Evolutionary conservation across 2,888 invertebrate genomes (phyloP).

Genomic region (Leucozona laternaria): DNA sequence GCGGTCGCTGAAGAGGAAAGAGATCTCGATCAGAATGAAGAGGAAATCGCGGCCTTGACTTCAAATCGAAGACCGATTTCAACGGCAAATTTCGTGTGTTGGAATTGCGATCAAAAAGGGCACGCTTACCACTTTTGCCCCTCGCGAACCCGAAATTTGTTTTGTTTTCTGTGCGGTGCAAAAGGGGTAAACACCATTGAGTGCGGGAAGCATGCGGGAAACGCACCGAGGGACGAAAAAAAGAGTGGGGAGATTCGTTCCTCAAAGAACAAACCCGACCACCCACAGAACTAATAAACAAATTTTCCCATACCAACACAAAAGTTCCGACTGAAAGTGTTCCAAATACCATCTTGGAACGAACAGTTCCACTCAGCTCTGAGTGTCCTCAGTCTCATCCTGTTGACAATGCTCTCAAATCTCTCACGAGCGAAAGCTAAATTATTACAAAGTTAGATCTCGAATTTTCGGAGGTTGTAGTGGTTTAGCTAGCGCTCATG

Average conservation of each 20-base stretch:
- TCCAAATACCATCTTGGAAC: background rate
- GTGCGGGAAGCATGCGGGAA: constrained; percentile 15
- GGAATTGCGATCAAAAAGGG: background rate
- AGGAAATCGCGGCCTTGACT: constrained; percentile 12
- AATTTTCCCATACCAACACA: background rate
- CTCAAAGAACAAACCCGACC: background rate
- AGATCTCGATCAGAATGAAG: background rate
- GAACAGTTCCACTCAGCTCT: background rate
- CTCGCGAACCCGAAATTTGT: background rate
- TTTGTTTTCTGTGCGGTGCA: constrained; percentile 10
- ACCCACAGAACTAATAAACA: background rate
- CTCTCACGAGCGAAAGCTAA: no score
- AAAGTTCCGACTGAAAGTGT: background rate
- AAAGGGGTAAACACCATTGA: background rate
- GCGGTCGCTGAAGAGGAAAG: background rate
- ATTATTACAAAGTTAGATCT: background rate
- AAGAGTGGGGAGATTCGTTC: constrained; percentile 1
- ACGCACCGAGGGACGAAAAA: constrained; percentile 10
- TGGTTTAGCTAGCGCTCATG: background rate
- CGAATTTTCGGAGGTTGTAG: background rate
- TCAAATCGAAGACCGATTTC: background rate
- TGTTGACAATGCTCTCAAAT: background rate
- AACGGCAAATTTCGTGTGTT: no score
- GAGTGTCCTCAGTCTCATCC: background rate
- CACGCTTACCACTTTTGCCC: background rate